Percentiles rank a stretch among this genome's conserved stretches.
Conservation (phyloP, 2,113 vertebrate species). For the Periophthalmodon schlosseri region DNA sequence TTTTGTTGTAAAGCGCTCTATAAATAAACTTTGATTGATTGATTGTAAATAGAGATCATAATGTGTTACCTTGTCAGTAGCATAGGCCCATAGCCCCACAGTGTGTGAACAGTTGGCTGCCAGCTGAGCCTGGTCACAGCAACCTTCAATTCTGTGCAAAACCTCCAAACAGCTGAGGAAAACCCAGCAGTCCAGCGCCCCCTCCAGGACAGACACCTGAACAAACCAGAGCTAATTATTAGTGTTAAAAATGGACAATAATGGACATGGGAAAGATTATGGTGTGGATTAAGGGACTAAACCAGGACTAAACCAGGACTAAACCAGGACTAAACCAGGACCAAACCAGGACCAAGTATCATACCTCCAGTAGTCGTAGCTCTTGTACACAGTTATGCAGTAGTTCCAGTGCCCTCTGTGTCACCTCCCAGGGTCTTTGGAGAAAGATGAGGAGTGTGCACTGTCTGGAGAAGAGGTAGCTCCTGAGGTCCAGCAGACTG, state of each 20-base stretch:
- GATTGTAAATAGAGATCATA: neutral
- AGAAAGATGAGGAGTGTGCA: slow-evolving; percentile 96
- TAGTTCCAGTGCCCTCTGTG: slow-evolving; percentile 90
- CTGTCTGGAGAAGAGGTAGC: slow-evolving; percentile 97
- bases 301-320: neutral
- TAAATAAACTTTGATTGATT: too few species aligned
- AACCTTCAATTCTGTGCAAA: slow-evolving; percentile 94
- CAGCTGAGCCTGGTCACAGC: slow-evolving; percentile 89
- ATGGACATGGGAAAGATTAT: neutral
- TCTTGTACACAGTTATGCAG: slow-evolving; percentile 98
- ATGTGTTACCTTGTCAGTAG: slow-evolving; percentile 88
- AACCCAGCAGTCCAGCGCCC: slow-evolving; percentile 97
- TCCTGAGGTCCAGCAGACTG: slow-evolving; percentile 91
- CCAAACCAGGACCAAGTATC: neutral
- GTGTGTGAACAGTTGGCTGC: slow-evolving; percentile 92
- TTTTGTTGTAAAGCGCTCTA: too few species aligned
- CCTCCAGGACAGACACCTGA: slow-evolving; percentile 89
- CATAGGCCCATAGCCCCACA: slow-evolving; percentile 95
- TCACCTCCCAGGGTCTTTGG: slow-evolving; percentile 96
- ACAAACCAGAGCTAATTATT: neutral
- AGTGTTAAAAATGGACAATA: neutral
- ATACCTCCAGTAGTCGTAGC: slow-evolving; percentile 90
- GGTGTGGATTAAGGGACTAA: neutral
- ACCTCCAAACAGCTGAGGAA: slow-evolving; percentile 98
- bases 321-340: neutral